Evolutionary conservation across 2,797 vertebrate species (phyloP).

Genomic region (Xerus rutilus): DNA sequence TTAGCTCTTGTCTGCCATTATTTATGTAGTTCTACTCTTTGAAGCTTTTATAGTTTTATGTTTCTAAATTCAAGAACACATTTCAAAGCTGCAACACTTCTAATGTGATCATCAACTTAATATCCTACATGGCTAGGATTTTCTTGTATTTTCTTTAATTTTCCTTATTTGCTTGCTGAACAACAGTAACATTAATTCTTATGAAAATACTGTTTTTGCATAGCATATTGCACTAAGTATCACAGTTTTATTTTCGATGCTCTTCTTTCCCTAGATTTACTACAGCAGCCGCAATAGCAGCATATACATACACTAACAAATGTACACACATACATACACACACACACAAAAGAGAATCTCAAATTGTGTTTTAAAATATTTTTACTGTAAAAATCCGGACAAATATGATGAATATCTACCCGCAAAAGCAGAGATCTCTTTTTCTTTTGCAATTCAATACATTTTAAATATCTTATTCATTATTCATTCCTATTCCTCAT

Average conservation of each 20-base stretch:
- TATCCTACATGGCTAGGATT: neutral
- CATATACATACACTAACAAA: neutral
- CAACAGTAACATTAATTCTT: slow-evolving; percentile 16
- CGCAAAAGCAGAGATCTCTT: neutral
- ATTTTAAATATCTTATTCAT: slow-evolving; percentile 28
- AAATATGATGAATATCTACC: neutral
- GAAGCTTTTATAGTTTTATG: slow-evolving; percentile 62
- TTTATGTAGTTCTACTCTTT: slow-evolving; percentile 55
- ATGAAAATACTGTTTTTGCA: neutral
- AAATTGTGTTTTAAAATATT: too few species aligned
- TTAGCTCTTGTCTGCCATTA: slow-evolving; percentile 50
- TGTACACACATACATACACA: neutral
- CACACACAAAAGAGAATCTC: neutral
- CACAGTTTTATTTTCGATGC: neutral
- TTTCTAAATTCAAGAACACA: slow-evolving; percentile 44
- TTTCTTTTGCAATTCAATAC: neutral
- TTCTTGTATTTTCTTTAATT: neutral
- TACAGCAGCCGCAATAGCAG: neutral
- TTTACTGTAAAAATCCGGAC: too few species aligned
- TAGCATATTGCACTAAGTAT: neutral
- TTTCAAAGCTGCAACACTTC: slow-evolving; percentile 19
- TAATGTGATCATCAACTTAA: neutral
- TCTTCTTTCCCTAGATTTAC: neutral
- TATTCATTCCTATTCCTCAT: neutral
- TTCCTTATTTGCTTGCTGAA: slow-evolving; percentile 43